Base-by-base conservation (phyloP, 2,113 vertebrate genomes). In the Callipepla californica region DNA sequence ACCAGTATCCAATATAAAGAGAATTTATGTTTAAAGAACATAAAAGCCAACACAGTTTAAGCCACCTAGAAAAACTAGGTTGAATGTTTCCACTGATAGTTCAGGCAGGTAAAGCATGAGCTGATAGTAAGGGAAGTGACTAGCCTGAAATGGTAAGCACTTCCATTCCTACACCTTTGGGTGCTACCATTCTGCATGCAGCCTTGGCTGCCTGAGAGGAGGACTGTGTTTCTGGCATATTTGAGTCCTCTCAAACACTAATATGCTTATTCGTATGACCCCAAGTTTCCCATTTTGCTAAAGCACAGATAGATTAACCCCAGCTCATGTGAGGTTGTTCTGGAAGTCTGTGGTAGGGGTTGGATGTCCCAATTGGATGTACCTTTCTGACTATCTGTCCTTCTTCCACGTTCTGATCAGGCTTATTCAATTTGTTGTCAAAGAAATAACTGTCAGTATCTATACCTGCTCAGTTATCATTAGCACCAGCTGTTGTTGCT, bases 401-500 rank as follows among this genome's bases (percentile, higher is more conserved):
- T 84, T 91, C 63, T 32, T 74, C 15, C 28, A 25, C 34, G 57
- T 55, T 25, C 45, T 87, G 23, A 45, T 28, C 5, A 26, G 20
- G 25, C 80, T 14, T 32, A 32, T 32, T 84, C 13, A 42, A 13
- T 53, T 80, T 75, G 7, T 79, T 1, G 4, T 69, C 36, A 59
- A 53, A 76, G 11, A 83, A 91, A 77, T 73, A 80, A 38, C 17
- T 51, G 32, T 2, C 19, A 15, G 40, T 68, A 82, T 50, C 34
- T 50, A 8, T 38, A 59, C 45, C 40, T 44, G 17, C 85, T 78
- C 45, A 58, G 58, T 65, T 77, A 79, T 92, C 66, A 38, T 66
- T 92, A 58, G 6, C 70, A 70, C 80, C 53, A 87, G 53, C 62
- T 76, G 44, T 73, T 92, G 77, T 80, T 84, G 74, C 48, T 82